Evolutionary conservation across 2,888 invertebrate species (phyloP).

Genomic region (Drosophila buzzatii): DNA sequence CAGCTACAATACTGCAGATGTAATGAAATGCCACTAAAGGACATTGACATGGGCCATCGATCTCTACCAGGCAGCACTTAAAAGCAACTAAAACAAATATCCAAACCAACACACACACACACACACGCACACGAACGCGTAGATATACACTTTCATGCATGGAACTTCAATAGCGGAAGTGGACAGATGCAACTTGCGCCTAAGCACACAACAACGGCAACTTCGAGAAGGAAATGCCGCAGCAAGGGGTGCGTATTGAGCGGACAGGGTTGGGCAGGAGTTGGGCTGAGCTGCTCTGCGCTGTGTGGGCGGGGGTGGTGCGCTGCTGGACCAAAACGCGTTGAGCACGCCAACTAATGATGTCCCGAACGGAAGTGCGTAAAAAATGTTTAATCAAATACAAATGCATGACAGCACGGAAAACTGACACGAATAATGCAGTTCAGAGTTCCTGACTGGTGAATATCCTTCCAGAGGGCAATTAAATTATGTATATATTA

Average conservation of each 20-base stretch:
- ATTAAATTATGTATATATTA: no score
- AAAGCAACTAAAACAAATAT: constrained; percentile 66
- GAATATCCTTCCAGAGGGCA: constrained; percentile 19
- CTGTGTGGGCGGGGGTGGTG: constrained; percentile 35
- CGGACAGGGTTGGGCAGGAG: constrained; percentile 14
- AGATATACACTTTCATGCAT: constrained; percentile 8
- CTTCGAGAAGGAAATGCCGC: constrained; percentile 31
- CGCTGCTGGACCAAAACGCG: constrained; percentile 67
- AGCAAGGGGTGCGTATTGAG: constrained; percentile 51
- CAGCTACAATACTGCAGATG: constrained; percentile 56
- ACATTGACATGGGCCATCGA: constrained; percentile 81
- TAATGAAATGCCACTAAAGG: constrained; percentile 77
- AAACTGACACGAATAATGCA: constrained; percentile 35
- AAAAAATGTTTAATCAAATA: constrained; percentile 82
- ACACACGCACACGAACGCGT: constrained; percentile 32
- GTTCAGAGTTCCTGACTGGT: background rate
- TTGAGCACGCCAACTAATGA: constrained; percentile 71
- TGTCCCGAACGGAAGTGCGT: constrained; percentile 77
- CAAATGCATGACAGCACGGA: constrained; percentile 78
- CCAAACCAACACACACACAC: constrained; percentile 35
- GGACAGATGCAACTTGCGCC: constrained; percentile 82
- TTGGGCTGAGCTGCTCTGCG: background rate
- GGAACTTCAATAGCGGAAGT: constrained; percentile 63
- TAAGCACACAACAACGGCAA: constrained; percentile 57
- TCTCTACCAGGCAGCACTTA: constrained; percentile 56